Base-by-base conservation (phyloP, 2,888 invertebrate species). In the Leuctra nigra region DNA sequence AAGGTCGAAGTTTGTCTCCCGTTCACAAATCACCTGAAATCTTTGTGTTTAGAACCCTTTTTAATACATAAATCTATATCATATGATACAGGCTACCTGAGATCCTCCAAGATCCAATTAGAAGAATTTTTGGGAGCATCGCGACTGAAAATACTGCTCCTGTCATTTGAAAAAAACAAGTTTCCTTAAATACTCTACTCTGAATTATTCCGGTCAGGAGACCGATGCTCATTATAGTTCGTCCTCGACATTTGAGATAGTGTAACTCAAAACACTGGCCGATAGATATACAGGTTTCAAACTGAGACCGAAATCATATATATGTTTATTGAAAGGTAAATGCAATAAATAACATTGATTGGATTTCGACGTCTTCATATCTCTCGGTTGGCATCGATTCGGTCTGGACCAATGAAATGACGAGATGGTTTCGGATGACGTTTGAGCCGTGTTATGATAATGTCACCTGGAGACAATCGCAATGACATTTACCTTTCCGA, bases 181-280 rank as follows among this genome's bases (percentile, higher is more conserved):
- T 57, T 57, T 50, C 50, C 54, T 39, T 54, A 47, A 44, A 53
- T 52, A 39, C 46, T 57, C 53, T 57, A 46, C 46, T 18, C 44
- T 57, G 53, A 57, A 57, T 57, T 57, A 57, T 57, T 57, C 57
- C 29, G 50, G 57, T 57, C 57, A 57, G 54, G 46, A 48, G 50
- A 39, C 16, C 22, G 38, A 22, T 46, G 54, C 54, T 57, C 57
- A 54, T 57, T 57, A 57, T 54, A 57, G 33, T 29, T 33, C 35
- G 57, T 47, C 53, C 53, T 44, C 44, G 36, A 54, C 54, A 48
- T 54, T 48, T 48, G 23, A 54, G 54, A 57, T 57, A 57, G 25
- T 39, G 48, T 48, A 55, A 33, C 24, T 57, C 53, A 57, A 53
- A 56, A 52, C 50, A 44, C 16, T 20, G 14, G 20, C 24, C 35